These are phyloP conservation scores for Platichthys stellatus DNA, from an alignment of 2,113 vertebrate genomes.

Conservation along the genomic window DNA sequence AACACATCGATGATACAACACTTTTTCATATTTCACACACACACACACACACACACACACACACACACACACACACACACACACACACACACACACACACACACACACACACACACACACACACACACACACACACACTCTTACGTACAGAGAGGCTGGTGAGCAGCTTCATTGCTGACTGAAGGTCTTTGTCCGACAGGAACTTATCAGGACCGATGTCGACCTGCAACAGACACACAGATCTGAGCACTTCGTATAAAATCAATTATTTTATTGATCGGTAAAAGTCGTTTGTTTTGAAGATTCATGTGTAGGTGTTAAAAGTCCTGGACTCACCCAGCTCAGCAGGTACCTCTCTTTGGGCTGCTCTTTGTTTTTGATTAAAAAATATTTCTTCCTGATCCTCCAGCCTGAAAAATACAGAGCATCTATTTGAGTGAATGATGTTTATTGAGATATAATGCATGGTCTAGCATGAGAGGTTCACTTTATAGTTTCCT, in stretches of 20 bases:
- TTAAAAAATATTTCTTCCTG: constrained; percentile 95
- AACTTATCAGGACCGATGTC: constrained; percentile 97
- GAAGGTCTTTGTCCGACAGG: constrained; percentile 96
- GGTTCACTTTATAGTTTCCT: background rate
- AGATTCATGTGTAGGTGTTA: background rate
- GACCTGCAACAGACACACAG: constrained; percentile 81
- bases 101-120: too few species aligned
- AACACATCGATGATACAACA: too few species aligned
- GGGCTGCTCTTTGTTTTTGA: constrained; percentile 95
- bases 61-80: too few species aligned
- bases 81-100: too few species aligned
- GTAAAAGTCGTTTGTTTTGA: background rate
- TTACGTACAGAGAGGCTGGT: constrained; percentile 89
- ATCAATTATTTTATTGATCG: background rate
- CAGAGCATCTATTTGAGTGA: background rate
- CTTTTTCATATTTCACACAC: too few species aligned
- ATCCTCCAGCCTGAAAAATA: constrained; percentile 90
- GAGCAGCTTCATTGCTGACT: constrained; percentile 92
- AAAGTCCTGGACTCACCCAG: constrained; percentile 85
- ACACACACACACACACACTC: too few species aligned
- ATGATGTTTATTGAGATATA: background rate
- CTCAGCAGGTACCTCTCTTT: constrained; percentile 94
- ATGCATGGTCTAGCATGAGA: background rate
- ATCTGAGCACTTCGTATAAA: background rate
- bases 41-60: too few species aligned